Evolutionary conservation across 2,888 invertebrate genomes (phyloP).

Genomic region (Lepas anatifera): DNA sequence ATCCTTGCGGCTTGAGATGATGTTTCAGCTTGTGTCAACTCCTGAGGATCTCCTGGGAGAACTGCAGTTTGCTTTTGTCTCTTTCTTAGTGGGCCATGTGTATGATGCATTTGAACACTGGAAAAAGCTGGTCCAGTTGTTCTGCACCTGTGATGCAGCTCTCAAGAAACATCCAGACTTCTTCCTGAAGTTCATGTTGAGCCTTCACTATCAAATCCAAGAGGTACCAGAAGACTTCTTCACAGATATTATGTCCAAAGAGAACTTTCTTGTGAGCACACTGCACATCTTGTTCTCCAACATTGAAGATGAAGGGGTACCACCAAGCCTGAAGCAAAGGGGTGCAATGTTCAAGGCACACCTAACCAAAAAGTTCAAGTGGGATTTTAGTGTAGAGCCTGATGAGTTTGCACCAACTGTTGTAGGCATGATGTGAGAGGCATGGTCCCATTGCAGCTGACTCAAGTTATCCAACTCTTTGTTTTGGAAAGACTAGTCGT

Average conservation of each 20-base stretch:
- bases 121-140: constrained; percentile 63
- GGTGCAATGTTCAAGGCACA: constrained; percentile 56
- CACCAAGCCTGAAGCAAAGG: constrained; percentile 52
- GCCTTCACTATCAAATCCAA: constrained; percentile 44
- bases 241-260: constrained; percentile 70
- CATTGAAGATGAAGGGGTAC: constrained; percentile 36
- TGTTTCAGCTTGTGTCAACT: constrained; percentile 39
- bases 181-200: constrained; percentile 63
- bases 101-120: constrained; percentile 93
- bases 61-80: constrained; percentile 79
- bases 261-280: constrained; percentile 80
- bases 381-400: constrained; percentile 73
- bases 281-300: constrained; percentile 71
- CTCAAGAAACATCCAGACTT: constrained; percentile 54
- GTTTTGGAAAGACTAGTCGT: too few relatives aligned
- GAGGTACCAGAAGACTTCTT: constrained; percentile 68
- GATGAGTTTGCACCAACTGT: constrained; percentile 75
- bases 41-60: constrained; percentile 68
- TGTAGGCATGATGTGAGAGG: constrained; percentile 41
- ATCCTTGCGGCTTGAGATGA: constrained; percentile 52
- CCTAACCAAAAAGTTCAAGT: constrained; percentile 58
- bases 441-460: too few relatives aligned
- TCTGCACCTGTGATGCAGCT: constrained; percentile 67
- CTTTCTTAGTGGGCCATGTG: constrained; percentile 84
- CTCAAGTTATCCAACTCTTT: too few relatives aligned